Evolutionary conservation across 2,113 vertebrate species (phyloP), one percentile per base, ranked within the genome.

Genomic region (Puffinus mauretanicus): DNA sequence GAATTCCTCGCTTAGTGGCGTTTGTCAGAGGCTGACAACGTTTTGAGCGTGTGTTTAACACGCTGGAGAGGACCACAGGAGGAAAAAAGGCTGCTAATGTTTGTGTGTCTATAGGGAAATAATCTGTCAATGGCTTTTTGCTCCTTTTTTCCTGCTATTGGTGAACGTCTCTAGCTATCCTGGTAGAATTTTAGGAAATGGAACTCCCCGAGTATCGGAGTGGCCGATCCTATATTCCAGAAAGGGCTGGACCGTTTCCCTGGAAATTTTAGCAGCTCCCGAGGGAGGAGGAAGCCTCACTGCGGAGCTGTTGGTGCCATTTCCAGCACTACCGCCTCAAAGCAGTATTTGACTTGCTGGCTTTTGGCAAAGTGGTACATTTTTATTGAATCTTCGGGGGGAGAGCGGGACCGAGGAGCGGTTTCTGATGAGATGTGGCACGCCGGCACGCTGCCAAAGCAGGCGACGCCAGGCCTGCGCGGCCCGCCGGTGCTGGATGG

Each of bases 1-100:
- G 22, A 25, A 0, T 29, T 52, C 73, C 42, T 47, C 4, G 1
- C 55, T 29, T 6, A 0, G 24, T 1, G 25, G 58, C 0, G 3
- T 32, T n/a, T 32, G 51, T 12, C 67, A 30, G 66, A 21, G 52
- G 32, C 79, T 32, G 46, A 19, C 34, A 22, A 1, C 0, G 11
- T 7, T 27, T 2, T 5, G 25, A 54, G 40, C 1, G 9, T 15
- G 90, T 1, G 4, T 8, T 26, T 6, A 19, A 47, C 24, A 9
- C 1, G 2, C 46, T 6, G 60, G 49, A 26, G 79, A 9, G 19
- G 27, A 6, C 21, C 44, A 20, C 13, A 0, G 16, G 55, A 29
- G 60, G 32, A 10, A 7, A n/a, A 19, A 51, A n/a, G 52, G 66
- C 58, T 86, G 52, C 34, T 64, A 1, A 0, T 25, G 20, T 46